phyloP scores from a whole-genome alignment of 2,797 vertebrate species.

The Pangasius sanitwongsei region DNA sequence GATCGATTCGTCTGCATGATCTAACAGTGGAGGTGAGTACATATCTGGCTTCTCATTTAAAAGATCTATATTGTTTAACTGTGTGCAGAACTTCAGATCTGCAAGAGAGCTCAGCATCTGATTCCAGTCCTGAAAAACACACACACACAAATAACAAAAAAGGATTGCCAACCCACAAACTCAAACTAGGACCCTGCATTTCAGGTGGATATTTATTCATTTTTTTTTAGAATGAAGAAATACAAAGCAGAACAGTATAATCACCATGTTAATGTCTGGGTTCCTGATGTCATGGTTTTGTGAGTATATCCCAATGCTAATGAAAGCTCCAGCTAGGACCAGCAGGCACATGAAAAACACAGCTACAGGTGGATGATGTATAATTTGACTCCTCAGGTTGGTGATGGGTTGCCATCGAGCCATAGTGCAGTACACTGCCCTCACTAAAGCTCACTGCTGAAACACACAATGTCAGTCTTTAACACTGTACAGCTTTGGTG shows the following conservation, averaged over 20 bases:
- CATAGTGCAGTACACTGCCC: constrained; percentile 63
- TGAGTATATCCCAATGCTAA: constrained; percentile 70
- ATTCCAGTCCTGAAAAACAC: constrained; percentile 77
- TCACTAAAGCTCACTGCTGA: constrained; percentile 20
- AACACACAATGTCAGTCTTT: constrained; percentile 1
- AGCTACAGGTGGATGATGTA: constrained; percentile 71
- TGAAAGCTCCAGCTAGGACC: constrained; percentile 70
- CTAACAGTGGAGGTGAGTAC: constrained; percentile 42
- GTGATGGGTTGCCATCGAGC: constrained; percentile 67
- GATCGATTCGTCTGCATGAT: constrained; percentile 42
- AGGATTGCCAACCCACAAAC: neutral
- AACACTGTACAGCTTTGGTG: constrained; percentile 2
- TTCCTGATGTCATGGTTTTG: constrained; percentile 70
- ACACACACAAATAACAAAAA: neutral
- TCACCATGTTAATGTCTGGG: constrained; percentile 73
- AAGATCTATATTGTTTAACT: constrained; percentile 36
- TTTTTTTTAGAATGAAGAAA: neutral
- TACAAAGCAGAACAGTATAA: neutral
- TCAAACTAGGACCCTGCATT: neutral
- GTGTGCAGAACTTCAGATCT: constrained; percentile 68
- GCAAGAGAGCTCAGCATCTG: constrained; percentile 71
- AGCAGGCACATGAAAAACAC: constrained; percentile 77
- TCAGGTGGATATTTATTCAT: no score
- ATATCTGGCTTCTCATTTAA: constrained; percentile 27
- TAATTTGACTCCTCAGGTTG: constrained; percentile 68